These are phyloP conservation scores for Phrynosoma platyrhinos DNA, from an alignment of 2,113 vertebrate genomes.

Conservation along the genomic window DNA sequence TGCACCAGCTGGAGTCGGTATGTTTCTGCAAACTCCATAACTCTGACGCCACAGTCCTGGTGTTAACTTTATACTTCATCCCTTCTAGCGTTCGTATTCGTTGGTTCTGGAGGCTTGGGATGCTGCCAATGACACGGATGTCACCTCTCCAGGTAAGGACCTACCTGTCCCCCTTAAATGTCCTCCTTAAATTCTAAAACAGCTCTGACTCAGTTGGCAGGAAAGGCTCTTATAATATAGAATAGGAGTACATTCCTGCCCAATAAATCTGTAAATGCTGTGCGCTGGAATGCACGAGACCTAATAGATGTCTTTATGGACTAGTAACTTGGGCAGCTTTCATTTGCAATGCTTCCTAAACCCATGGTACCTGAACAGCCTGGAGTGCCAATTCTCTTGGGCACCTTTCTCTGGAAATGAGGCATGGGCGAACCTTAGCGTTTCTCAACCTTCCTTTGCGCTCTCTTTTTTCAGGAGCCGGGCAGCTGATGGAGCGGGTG, in stretches of 20 bases:
- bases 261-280: neutral
- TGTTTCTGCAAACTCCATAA: too few relatives aligned
- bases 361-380: too few relatives aligned
- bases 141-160: constrained; percentile 36
- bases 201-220: neutral
- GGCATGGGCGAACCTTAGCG: neutral
- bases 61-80: neutral
- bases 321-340: neutral
- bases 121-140: constrained; percentile 72
- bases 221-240: neutral
- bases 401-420: neutral
- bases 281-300: neutral
- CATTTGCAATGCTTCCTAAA: neutral
- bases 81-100: constrained; percentile 79
- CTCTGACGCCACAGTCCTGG: too few relatives aligned
- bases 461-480: constrained; percentile 67
- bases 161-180: neutral
- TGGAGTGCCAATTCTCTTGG: neutral
- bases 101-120: constrained; percentile 81
- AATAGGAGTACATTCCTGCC: neutral
- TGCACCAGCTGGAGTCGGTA: too few relatives aligned
- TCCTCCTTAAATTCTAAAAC: neutral
- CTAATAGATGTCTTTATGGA: neutral
- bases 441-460: neutral
- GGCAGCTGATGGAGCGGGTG: constrained; percentile 81